Evolutionary conservation across 2,113 vertebrate species (phyloP), one percentile per base, ranked within the genome.

Genomic region (Megaceryle maxima): DNA sequence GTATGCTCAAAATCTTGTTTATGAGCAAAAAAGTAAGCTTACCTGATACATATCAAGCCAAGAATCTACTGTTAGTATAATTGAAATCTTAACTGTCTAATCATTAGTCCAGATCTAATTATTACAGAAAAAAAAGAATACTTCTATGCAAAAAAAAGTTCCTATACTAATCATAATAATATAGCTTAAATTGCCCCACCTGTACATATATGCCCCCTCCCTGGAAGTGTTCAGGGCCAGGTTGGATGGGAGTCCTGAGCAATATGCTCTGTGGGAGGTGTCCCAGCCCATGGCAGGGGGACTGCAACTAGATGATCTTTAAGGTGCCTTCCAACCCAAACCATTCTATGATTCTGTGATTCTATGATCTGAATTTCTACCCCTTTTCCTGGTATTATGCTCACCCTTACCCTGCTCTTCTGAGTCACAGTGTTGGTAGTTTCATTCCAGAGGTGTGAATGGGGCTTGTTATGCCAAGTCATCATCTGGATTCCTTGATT

Each of bases 391-490:
- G 20, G 33, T 41, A 37, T 56, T 68, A 31, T 67, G 31, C 51
- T 56, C 6, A 18, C 8, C 35, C 17, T 80, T 56, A 22, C 14
- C 16, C 35, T 57, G 24, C 20, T 60, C n/a, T 77, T 72, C 44
- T 60, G 51, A 22, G 25, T 60, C 51, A 60, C 17, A 35, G 1
- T 17, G 13, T 20, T 70, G 29, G 21, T 41, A 66, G 15, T 48
- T 72, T 37, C 31, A 35, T 60, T 76, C 29, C 57, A 48, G 44
- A 72, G 25, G 25, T 70, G 29, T 13, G 17, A 81, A 66, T 15
- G 5, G 6, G 6, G 18, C 4, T 1, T 24, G 13, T 46, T 46
- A 63, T 18, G 12, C 29, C 0, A 1, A 39, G 24, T 44, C 24
- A 70, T 53, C 21, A 60, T 60, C 44, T 66, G 63, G 50, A 86